Base-by-base conservation (phyloP, 2,797 vertebrate genomes). In the Sebastes oblongus region DNA sequence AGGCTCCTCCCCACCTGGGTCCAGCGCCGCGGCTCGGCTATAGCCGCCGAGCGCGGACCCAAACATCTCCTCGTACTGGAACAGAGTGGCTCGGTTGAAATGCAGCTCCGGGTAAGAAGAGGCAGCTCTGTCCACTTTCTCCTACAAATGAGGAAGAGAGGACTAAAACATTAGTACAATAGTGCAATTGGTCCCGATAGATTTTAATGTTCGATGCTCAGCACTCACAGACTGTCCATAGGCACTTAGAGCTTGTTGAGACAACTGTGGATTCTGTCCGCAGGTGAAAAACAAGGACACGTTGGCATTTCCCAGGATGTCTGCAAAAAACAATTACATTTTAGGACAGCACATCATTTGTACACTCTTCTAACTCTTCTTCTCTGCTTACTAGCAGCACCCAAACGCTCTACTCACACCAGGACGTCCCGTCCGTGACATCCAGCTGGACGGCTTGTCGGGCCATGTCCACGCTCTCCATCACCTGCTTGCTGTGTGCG, bases 51-150 rank as follows among this genome's bases (percentile, higher is more conserved):
- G 91, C 25, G 97, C 97, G 2, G 96, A 97, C 9, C 93, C 93
- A 5, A 95, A 98, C 95, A 95, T 97, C 92, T 98, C 97, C 89
- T 98, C 97, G 1, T 97, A 98, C 88, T 98, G 97, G 90, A 97
- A 96, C 66, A 98, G 91, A 16, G 93, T 96, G 70, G 96, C 92
- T 72, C 96, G 91, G 93, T 98, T 98, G 86, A 97, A 97, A 86
- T 98, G 97, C 78, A 98, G 94, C 86, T 98, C 97, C 0, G 97
- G 96, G 87, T 96, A 97, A 81, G 93, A 96, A 7, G 95, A 95
- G 4, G 97, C 96, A 1, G 93, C 94, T 86, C 94, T 93, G 87
- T 98, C 97, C 24, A 97, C 96, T 80, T 95, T 97, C 90, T 98
- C 97, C 97, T 98, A 55, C 74, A 76, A 2, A 69, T 0, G 2